Conservation (phyloP, 2,888 invertebrate species). For the Trichacis sp. region DNA sequence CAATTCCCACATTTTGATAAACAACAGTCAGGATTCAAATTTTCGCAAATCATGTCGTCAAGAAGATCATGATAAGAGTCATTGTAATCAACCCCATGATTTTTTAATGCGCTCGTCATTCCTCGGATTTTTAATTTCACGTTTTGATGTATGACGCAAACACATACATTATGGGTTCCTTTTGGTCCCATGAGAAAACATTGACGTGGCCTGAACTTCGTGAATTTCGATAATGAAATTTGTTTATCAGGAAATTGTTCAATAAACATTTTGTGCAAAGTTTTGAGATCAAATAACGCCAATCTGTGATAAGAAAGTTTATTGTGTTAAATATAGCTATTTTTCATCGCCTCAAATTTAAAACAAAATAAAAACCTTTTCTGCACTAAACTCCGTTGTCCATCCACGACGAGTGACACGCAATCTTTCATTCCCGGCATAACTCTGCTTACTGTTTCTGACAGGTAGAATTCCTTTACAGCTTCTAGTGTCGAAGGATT, state of each 20-base stretch:
- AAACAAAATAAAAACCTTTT: not conserved
- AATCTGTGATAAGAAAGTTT: no score
- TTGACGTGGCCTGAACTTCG: not conserved
- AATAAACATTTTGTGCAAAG: not conserved
- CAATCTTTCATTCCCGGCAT: not conserved
- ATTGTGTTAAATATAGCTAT: no score
- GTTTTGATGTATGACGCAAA: not conserved
- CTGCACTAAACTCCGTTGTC: not conserved
- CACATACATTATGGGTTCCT: no score
- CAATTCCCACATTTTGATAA: not conserved
- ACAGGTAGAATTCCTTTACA: not conserved
- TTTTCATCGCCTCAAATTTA: no score
- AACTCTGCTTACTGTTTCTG: not conserved
- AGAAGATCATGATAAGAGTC: not conserved
- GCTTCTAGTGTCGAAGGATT: not conserved
- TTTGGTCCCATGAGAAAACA: no score
- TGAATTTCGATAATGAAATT: not conserved
- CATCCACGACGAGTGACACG: not conserved
- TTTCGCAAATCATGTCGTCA: not conserved
- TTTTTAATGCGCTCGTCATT: not conserved
- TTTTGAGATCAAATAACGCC: not conserved
- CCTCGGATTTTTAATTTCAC: not conserved
- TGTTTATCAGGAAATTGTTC: not conserved
- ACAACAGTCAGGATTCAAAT: not conserved
- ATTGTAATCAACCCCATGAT: no score